Percentiles rank a stretch among this genome's conserved stretches.
Evolutionary conservation across 2,797 vertebrate species (phyloP).

Genomic region (Hippocampus kuda): DNA sequence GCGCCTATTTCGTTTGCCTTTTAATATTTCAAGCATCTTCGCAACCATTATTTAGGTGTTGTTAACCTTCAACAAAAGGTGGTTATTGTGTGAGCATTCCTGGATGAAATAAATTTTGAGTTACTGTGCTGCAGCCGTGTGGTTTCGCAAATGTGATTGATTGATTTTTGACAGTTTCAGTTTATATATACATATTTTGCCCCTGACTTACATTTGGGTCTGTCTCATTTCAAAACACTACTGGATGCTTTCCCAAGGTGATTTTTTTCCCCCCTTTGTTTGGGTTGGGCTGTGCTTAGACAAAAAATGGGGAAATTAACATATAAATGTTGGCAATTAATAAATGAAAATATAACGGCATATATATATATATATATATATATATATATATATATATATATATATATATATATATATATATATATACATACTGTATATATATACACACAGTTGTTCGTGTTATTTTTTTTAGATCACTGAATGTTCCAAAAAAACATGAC

Average conservation of each 20-base stretch:
- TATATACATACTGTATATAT: too few relatives aligned
- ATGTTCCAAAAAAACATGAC: too few relatives aligned
- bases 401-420: too few relatives aligned
- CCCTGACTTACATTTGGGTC: conserved; percentile 29
- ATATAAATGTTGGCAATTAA: too few relatives aligned
- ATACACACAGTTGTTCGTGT: too few relatives aligned
- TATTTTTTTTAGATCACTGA: too few relatives aligned
- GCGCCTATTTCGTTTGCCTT: neutral
- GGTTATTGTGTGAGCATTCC: conserved; percentile 29
- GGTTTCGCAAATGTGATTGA: conserved; percentile 23
- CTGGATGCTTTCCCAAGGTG: conserved; percentile 12
- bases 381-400: too few relatives aligned
- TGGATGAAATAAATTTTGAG: conserved; percentile 9
- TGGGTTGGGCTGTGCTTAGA: neutral
- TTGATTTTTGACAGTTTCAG: conserved; percentile 37
- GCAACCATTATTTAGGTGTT: neutral
- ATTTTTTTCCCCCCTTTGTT: too few relatives aligned
- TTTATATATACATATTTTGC: neutral
- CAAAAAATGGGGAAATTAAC: neutral
- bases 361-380: too few relatives aligned
- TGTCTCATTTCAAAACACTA: conserved; percentile 17
- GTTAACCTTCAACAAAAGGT: neutral
- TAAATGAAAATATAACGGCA: too few relatives aligned
- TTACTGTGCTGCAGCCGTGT: conserved; percentile 34
- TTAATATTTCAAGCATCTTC: neutral